phyloP scores from a whole-genome alignment of 2,888 invertebrate genomes.

The Vannuccia rotundouncinata region DNA sequence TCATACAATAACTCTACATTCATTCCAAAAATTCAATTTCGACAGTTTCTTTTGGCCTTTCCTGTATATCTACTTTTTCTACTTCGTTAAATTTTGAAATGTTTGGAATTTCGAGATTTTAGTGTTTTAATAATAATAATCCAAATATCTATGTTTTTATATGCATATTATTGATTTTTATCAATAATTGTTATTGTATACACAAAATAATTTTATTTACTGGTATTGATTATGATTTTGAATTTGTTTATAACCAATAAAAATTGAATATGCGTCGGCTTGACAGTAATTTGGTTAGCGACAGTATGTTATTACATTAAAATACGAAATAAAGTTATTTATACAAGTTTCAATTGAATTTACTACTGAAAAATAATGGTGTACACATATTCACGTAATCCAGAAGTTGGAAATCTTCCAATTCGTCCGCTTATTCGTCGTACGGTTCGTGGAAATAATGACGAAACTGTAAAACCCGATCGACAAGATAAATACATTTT shows the following conservation, averaged over 20 bases:
- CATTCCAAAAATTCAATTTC: too few species aligned
- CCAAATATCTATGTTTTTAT: too few species aligned
- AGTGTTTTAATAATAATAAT: too few species aligned
- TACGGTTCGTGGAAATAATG: neutral
- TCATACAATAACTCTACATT: too few species aligned
- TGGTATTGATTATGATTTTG: neutral
- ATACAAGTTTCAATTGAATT: neutral
- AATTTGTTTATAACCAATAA: neutral
- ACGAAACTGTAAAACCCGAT: neutral
- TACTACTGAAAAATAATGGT: neutral
- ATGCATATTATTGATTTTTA: too few species aligned
- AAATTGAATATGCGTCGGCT: neutral
- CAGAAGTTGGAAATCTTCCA: neutral
- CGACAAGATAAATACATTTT: conserved; percentile 29
- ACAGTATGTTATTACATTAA: neutral
- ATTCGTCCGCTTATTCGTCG: conserved; percentile 15
- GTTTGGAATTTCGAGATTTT: too few species aligned
- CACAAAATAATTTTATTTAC: too few species aligned
- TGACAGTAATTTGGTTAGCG: neutral
- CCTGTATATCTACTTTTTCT: too few species aligned
- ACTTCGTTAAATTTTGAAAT: too few species aligned
- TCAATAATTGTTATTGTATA: too few species aligned
- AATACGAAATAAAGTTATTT: neutral
- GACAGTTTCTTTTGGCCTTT: too few species aligned
- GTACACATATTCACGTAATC: neutral